Conservation (phyloP, 2,797 vertebrate genomes). For the Serranus cabrilla region DNA sequence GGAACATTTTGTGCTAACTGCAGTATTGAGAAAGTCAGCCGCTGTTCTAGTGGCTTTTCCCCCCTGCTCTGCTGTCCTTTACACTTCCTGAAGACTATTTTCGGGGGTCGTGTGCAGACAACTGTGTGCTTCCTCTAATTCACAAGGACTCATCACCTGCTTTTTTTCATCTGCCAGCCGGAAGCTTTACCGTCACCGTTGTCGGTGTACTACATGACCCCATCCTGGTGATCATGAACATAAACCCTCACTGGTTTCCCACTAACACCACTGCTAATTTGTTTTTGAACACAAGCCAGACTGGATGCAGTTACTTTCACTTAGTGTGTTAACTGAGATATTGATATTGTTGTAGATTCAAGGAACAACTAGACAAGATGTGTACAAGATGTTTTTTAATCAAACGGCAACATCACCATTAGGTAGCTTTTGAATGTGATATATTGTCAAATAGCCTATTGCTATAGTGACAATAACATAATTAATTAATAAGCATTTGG, state of each 20-base stretch:
- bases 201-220: not conserved
- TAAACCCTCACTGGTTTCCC: conserved; percentile 19
- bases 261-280: conserved; percentile 1
- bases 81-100: not conserved
- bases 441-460: not conserved
- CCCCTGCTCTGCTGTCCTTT: not conserved
- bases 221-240: conserved; percentile 11
- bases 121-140: conserved; percentile 9
- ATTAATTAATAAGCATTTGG: not conserved
- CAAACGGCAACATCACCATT: not conserved
- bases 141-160: conserved; percentile 5
- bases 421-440: not conserved
- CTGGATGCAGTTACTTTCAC: not conserved
- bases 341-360: not conserved
- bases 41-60: not conserved
- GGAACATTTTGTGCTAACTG: too few species aligned
- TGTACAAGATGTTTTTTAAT: not conserved
- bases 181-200: not conserved
- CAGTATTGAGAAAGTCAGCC: not conserved
- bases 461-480: not conserved
- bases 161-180: conserved; percentile 15
- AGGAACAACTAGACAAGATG: not conserved
- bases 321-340: not conserved
- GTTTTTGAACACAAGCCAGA: conserved; percentile 4
- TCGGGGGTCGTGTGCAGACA: not conserved